phyloP scores from a whole-genome alignment of 2,797 vertebrate species.

The Pangasius mekongensis region DNA sequence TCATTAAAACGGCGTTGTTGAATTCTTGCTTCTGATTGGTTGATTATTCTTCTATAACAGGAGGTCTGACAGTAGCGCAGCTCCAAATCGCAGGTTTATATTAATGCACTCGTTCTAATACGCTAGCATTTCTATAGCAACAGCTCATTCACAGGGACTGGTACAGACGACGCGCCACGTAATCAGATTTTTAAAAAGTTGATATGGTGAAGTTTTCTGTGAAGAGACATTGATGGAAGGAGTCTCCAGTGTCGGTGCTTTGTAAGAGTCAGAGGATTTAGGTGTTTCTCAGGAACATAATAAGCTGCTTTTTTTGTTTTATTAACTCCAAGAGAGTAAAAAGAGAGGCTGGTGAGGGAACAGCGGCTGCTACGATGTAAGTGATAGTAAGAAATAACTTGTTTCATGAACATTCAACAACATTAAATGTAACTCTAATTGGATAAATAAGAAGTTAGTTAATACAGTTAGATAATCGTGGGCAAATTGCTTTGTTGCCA shows the following conservation, averaged over 20 bases:
- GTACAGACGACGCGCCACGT: not conserved
- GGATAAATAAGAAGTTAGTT: too few relatives aligned
- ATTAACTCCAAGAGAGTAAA: not conserved
- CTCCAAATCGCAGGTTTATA: not conserved
- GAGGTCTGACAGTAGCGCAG: not conserved
- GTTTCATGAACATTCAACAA: not conserved
- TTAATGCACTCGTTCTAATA: not conserved
- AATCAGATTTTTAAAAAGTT: not conserved
- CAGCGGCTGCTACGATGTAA: not conserved
- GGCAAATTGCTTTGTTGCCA: not conserved
- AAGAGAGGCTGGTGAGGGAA: not conserved
- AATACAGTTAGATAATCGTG: too few relatives aligned
- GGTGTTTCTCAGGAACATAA: not conserved
- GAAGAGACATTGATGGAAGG: not conserved
- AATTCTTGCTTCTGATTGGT: not conserved
- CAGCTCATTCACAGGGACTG: not conserved
- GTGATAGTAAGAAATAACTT: not conserved
- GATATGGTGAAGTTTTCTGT: not conserved
- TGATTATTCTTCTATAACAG: not conserved
- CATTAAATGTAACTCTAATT: not conserved
- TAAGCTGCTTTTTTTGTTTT: not conserved
- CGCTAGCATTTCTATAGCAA: not conserved
- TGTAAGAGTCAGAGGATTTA: not conserved
- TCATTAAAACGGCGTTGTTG: not conserved
- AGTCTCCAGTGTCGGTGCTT: not conserved